Evolutionary conservation across 2,888 invertebrate species (phyloP), one percentile per base, ranked within the genome.

Genomic region (Clitarchus hookeri): DNA sequence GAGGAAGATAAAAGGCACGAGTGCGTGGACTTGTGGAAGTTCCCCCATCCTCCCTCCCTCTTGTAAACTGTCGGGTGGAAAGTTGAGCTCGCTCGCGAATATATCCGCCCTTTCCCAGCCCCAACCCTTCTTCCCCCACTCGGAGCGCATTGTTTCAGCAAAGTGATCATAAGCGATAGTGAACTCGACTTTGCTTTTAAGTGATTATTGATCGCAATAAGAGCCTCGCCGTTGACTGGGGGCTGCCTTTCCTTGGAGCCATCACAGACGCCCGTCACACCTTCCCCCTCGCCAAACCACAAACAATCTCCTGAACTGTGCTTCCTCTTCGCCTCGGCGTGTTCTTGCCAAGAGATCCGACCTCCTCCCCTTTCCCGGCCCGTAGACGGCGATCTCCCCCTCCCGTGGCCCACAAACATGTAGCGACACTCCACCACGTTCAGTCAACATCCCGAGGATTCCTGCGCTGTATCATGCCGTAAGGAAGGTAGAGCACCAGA

Each of bases 121-220:
- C 16, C 65, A 6, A 6, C 48, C 48, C 48, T 48, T 48, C 65
- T 9, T 19, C 65, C 23, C 65, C 65, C 19, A 9, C 65, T 19
- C 65, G 23, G 65, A 23, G 65, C 19, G 65, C 65, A 65, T 65
- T 65, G 65, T 65, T 65, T 65, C 65, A 65, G 65, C 65, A 82
- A 82, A 44, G 82, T 82, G 82, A 82, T 82, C 82, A 82, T 82
- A 82, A 82, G 82, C 82, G 44, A 82, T 82, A 36, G 19, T 36
- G 82, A 82, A 82, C 82, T 82, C 11, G 82, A 82, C 82, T 82
- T 82, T 82, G 82, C 82, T 82, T 82, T 82, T 82, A 82, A 26
- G 82, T 82, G 82, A 82, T 82, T 82, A 82, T 82, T 82, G 82
- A 82, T 82, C 82, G 82, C 82, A 36, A 79, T 79, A 79, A 79